A percentile compares a stretch with the other conserved stretches of the same genome.
Conservation (phyloP, 2,113 vertebrate genomes). For the Heterotilapia buettikoferi region DNA sequence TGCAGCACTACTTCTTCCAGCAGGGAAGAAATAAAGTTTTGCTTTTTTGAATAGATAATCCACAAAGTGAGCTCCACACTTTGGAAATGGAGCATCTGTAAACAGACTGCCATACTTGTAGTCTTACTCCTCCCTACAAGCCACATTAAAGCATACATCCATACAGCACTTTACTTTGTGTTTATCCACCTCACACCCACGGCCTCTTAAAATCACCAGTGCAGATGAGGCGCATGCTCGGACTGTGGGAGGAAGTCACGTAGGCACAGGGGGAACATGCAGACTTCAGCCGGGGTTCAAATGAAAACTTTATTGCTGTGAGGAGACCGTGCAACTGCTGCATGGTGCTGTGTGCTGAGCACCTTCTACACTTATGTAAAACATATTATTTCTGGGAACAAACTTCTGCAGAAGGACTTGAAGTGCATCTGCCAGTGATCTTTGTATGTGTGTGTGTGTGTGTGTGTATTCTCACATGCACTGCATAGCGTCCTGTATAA, state of each 20-base stretch:
- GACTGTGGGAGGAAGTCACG: neutral
- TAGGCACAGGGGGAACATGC: neutral
- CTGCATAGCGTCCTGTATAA: constrained; percentile 82
- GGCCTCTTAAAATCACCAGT: neutral
- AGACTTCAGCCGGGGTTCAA: neutral
- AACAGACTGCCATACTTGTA: neutral
- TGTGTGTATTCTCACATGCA: constrained; percentile 73
- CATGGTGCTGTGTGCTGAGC: neutral
- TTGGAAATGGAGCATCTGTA: neutral
- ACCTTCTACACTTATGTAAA: neutral
- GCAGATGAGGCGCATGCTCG: neutral
- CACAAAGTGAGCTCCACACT: neutral
- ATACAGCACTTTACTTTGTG: neutral
- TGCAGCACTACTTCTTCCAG: neutral
- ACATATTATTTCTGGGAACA: neutral
- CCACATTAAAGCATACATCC: neutral
- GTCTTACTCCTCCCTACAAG: neutral
- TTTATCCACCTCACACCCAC: neutral
- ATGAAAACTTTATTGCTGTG: neutral
- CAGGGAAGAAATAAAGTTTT: neutral
- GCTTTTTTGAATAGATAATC: neutral
- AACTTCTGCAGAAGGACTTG: neutral
- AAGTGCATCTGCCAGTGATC: neutral
- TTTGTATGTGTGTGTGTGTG: neutral
- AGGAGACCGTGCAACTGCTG: neutral